Evolutionary conservation across 2,113 vertebrate genomes (phyloP).

Genomic region (Pituophis catenifer): DNA sequence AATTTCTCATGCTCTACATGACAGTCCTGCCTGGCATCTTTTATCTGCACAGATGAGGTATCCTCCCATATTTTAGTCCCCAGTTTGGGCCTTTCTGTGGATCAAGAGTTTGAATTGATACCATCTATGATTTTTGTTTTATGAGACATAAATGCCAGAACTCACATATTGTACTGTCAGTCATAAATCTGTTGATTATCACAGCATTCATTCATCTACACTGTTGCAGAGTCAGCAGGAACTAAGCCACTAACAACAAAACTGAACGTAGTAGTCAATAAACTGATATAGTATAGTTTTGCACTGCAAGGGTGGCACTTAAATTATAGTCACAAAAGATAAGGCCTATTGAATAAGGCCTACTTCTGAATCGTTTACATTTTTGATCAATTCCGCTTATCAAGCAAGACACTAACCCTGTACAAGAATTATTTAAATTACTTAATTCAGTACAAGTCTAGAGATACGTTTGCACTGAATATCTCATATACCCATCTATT

Average conservation of each 20-base stretch:
- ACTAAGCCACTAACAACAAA: neutral
- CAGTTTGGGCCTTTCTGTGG: neutral
- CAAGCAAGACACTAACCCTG: neutral
- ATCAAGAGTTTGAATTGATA: conserved; percentile 40
- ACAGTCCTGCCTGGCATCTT: neutral
- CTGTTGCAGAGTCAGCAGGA: neutral
- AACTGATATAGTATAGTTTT: neutral
- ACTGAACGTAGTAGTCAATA: neutral
- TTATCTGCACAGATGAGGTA: neutral
- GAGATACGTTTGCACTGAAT: neutral
- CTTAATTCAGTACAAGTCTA: neutral
- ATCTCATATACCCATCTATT: neutral
- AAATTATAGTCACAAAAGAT: neutral
- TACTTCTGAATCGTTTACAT: neutral
- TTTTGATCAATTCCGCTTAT: neutral
- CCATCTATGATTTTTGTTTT: conserved; percentile 15
- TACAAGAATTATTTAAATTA: neutral
- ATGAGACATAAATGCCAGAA: conserved; percentile 22
- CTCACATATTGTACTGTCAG: fast-evolving
- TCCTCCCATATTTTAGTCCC: neutral
- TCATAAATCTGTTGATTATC: neutral
- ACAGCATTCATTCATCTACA: neutral
- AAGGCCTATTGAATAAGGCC: neutral
- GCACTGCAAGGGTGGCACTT: neutral
- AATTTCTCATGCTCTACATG: neutral